These are phyloP conservation scores for Seriola quinqueradiata DNA, from an alignment of 2,113 vertebrate genomes.

Conservation along the genomic window DNA sequence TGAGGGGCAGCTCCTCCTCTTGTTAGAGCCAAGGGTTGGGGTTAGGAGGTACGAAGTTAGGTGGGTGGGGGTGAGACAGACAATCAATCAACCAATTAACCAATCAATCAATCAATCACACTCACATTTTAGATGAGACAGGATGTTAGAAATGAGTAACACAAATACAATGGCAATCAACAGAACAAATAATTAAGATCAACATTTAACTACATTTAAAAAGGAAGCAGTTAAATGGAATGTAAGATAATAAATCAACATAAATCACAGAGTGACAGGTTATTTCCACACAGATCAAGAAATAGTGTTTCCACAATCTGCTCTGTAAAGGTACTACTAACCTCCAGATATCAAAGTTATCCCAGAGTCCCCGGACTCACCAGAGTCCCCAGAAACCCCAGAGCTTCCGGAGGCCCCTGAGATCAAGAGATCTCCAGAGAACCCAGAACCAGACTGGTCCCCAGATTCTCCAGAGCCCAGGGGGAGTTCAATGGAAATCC, in stretches of 20 bases:
- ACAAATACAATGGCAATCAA: slow-evolving; percentile 27
- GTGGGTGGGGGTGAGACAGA: slow-evolving; percentile 49
- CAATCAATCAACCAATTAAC: slow-evolving; percentile 59
- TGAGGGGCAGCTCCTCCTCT: slow-evolving; percentile 80
- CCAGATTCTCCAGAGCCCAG: slow-evolving; percentile 73
- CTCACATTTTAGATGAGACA: slow-evolving; percentile 46
- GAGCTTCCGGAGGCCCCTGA: slow-evolving; percentile 73
- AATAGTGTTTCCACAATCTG: slow-evolving; percentile 17
- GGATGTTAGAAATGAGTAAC: slow-evolving; percentile 44
- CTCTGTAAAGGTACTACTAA: slow-evolving; percentile 80
- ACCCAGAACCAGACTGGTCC: slow-evolving; percentile 72
- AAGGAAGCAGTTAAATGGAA: slow-evolving; percentile 74
- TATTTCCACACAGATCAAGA: slow-evolving; percentile 3
- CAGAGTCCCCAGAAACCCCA: slow-evolving; percentile 71
- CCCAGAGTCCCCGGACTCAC: slow-evolving; percentile 63
- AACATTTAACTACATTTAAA: slow-evolving; percentile 77
- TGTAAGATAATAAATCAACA: slow-evolving; percentile 40
- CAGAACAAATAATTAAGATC: slow-evolving; percentile 42
- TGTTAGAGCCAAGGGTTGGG: slow-evolving; percentile 81
- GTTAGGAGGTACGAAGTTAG: slow-evolving; percentile 73
- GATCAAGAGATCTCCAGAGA: slow-evolving; percentile 64
- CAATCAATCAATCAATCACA: slow-evolving; percentile 43
- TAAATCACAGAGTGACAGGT: slow-evolving; percentile 32
- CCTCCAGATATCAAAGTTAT: slow-evolving; percentile 81
- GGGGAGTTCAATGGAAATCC: slow-evolving; percentile 48